A percentile compares a stretch with the other conserved stretches of the same genome.
Evolutionary conservation across 2,888 invertebrate species (phyloP).

Genomic region (Celastrina argiolus): DNA sequence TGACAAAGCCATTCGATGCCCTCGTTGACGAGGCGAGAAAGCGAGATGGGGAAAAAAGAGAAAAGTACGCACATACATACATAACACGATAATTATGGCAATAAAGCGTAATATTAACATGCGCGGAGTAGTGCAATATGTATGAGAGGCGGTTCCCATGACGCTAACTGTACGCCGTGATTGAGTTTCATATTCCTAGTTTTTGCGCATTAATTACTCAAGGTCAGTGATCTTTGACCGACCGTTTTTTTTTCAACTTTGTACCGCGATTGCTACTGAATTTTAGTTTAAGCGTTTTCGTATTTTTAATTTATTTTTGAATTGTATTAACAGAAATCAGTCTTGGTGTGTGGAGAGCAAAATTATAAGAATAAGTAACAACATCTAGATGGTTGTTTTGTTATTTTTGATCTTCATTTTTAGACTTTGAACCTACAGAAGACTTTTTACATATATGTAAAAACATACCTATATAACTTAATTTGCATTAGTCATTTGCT

Average conservation of each 20-base stretch:
- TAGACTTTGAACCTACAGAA: background rate
- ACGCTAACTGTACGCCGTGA: constrained; percentile 66
- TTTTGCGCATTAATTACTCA: constrained; percentile 54
- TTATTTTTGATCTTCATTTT: background rate
- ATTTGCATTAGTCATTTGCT: background rate
- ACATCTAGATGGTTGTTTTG: too few species aligned
- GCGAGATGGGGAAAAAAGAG: constrained; percentile 11
- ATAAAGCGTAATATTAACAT: constrained; percentile 44
- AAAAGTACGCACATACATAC: constrained; percentile 9
- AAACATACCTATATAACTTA: background rate
- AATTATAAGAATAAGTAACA: background rate
- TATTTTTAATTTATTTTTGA: background rate
- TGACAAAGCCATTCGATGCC: constrained; percentile 2
- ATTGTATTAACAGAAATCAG: background rate
- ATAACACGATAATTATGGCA: constrained; percentile 43
- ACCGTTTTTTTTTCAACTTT: constrained; percentile 26
- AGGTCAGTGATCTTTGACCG: constrained; percentile 60
- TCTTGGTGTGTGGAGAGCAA: background rate
- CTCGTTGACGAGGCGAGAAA: constrained; percentile 10
- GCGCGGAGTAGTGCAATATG: constrained; percentile 69
- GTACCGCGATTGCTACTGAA: constrained; percentile 7
- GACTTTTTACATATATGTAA: background rate
- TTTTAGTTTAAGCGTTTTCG: background rate
- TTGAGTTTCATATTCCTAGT: constrained; percentile 58
- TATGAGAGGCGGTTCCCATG: constrained; percentile 68